phyloP scores from a whole-genome alignment of 2,888 invertebrate genomes.

The Cryptus viduatorius region DNA sequence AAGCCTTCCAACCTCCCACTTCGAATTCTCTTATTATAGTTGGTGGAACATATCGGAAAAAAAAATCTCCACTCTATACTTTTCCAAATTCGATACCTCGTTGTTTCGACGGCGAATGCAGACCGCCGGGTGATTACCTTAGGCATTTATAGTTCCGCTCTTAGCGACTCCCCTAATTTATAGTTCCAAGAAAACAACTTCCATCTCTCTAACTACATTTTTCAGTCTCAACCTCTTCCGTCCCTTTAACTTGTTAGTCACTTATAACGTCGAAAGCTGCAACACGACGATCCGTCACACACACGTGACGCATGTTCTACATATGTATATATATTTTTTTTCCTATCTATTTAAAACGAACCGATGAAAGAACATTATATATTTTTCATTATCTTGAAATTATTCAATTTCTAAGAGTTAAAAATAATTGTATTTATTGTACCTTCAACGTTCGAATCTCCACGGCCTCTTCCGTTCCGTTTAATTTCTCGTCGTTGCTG shows the following conservation, averaged over 20 bases:
- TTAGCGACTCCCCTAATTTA: constrained; percentile 36
- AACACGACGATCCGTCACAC: constrained; percentile 5
- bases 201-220: background rate
- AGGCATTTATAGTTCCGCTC: constrained; percentile 34
- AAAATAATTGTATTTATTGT: background rate
- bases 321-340: background rate
- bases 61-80: constrained; percentile 11
- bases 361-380: background rate
- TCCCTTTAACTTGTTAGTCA: background rate
- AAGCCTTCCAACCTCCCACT: constrained; percentile 38
- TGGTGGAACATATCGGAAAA: background rate
- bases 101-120: constrained; percentile 16
- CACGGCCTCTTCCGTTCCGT: background rate
- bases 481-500: background rate
- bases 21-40: constrained; percentile 39
- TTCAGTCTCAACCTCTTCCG: constrained; percentile 31
- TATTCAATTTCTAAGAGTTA: background rate
- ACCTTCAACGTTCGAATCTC: background rate
- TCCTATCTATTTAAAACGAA: background rate
- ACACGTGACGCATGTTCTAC: background rate
- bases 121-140: constrained; percentile 15
- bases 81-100: constrained; percentile 14
- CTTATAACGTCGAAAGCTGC: constrained; percentile 7
- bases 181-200: constrained; percentile 40
- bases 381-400: background rate